Percentiles rank a stretch among this genome's conserved stretches.
Conservation (phyloP, 2,797 vertebrate genomes). For the Naso thynnoides region DNA sequence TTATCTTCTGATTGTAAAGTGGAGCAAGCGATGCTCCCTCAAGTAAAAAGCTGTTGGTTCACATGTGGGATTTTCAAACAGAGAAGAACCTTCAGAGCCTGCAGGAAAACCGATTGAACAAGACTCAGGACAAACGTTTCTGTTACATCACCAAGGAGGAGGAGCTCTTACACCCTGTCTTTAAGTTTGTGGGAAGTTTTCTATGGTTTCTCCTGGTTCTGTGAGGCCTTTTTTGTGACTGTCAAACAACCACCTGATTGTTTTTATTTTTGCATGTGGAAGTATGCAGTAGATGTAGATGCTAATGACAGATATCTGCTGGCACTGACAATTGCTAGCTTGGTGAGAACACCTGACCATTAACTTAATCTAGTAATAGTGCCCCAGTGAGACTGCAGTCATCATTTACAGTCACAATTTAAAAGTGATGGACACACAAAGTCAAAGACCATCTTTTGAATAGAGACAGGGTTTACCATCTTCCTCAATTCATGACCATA, state of each 20-base stretch:
- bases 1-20: no score
- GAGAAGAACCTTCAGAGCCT: background rate
- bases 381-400: slow-evolving; percentile 6
- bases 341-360: background rate
- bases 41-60: background rate
- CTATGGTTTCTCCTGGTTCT: slow-evolving; percentile 34
- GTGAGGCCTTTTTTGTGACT: slow-evolving; percentile 17
- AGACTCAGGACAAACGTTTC: background rate
- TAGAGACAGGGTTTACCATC: background rate
- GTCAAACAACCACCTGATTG: slow-evolving; percentile 31
- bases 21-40: background rate
- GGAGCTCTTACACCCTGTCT: background rate
- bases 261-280: background rate
- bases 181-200: slow-evolving; percentile 10
- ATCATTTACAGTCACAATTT: background rate
- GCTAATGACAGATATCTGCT: no score
- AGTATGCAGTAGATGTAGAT: no score
- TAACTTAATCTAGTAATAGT: background rate
- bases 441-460: background rate
- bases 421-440: background rate
- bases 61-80: background rate
- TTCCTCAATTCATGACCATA: background rate
- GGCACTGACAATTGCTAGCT: background rate
- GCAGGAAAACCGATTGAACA: background rate
- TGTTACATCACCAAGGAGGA: background rate